Conservation (phyloP, 2,888 invertebrate species). For the Yponomeuta sedellus region DNA sequence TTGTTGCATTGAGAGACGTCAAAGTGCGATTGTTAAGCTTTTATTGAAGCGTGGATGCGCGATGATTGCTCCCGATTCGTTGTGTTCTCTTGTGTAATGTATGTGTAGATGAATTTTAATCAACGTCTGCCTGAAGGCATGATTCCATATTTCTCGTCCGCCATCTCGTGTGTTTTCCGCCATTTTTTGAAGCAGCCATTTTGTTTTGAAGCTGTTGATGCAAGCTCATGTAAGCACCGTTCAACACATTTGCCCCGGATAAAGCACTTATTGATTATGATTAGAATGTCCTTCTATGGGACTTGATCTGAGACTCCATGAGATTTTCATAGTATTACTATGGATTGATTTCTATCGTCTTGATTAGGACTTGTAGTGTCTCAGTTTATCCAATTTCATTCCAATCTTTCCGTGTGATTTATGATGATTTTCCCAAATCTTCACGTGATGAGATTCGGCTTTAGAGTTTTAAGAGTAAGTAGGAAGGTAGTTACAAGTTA, state of each 20-base stretch:
- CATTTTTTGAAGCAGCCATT: background rate
- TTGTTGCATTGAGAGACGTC: background rate
- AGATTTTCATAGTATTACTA: too few species aligned
- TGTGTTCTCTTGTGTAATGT: background rate
- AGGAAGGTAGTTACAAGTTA: background rate
- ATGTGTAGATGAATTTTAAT: background rate
- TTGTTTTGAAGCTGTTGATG: background rate
- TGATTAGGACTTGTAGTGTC: too few species aligned
- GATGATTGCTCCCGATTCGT: background rate
- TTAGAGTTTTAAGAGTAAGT: background rate
- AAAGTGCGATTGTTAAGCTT: conserved; percentile 2
- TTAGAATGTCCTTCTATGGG: too few species aligned
- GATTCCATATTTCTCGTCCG: background rate
- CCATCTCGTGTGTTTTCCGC: background rate
- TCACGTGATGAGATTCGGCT: too few species aligned
- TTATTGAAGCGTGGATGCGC: background rate
- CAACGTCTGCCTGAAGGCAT: background rate
- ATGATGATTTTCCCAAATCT: too few species aligned
- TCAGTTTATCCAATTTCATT: too few species aligned
- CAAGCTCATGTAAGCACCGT: background rate
- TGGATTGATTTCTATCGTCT: too few species aligned
- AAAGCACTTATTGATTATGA: too few species aligned
- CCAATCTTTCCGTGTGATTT: too few species aligned
- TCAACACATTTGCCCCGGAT: background rate
- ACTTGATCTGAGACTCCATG: too few species aligned